These are phyloP conservation scores for Alauda arvensis DNA, from an alignment of 2,797 vertebrate species.

Conservation along the genomic window DNA sequence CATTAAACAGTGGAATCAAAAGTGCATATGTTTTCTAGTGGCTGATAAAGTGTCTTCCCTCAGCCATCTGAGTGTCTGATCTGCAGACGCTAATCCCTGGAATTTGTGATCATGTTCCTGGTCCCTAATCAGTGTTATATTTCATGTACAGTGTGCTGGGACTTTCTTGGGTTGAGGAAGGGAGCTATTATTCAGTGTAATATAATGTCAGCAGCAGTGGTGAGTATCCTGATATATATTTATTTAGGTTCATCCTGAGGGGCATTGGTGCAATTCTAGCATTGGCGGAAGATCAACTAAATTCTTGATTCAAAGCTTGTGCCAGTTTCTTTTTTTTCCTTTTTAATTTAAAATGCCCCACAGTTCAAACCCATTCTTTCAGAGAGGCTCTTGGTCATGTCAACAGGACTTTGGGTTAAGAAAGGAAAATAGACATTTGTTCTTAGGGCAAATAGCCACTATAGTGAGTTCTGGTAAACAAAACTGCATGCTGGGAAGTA, in stretches of 20 bases:
- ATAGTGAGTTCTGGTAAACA: background rate
- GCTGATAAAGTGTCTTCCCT: background rate
- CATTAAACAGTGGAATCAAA: slow-evolving; percentile 32
- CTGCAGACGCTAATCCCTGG: slow-evolving; percentile 53
- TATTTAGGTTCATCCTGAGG: slow-evolving; percentile 16
- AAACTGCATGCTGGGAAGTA: slow-evolving; percentile 54
- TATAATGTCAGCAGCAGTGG: background rate
- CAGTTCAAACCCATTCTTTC: background rate
- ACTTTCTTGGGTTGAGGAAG: slow-evolving; percentile 7
- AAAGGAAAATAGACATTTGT: background rate
- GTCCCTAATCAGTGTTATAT: slow-evolving; percentile 31
- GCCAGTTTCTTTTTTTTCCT: background rate
- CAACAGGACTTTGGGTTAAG: background rate
- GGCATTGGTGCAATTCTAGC: slow-evolving; percentile 12
- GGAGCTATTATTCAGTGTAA: background rate
- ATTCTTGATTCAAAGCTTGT: slow-evolving; percentile 49
- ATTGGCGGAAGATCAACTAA: slow-evolving; percentile 15
- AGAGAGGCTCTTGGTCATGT: background rate
- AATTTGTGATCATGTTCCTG: slow-evolving; percentile 50
- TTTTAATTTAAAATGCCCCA: background rate
- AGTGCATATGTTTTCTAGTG: slow-evolving; percentile 48
- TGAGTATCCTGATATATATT: background rate
- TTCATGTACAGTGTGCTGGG: background rate
- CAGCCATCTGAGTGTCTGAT: slow-evolving; percentile 37
- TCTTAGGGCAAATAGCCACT: background rate